Conservation (phyloP, 2,888 invertebrate species). For the Nomada flava region DNA sequence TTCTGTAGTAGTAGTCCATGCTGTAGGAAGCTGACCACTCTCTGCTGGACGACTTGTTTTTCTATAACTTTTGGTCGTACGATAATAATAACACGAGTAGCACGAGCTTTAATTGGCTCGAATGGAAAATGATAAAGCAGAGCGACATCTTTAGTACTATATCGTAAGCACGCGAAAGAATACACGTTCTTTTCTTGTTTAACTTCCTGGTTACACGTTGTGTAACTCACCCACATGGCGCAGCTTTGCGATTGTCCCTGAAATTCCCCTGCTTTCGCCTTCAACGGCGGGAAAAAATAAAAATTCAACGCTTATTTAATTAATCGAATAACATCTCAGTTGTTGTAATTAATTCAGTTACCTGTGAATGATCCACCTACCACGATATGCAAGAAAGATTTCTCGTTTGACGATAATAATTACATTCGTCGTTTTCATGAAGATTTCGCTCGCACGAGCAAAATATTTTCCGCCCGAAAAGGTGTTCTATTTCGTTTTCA, state of each 20-base stretch:
- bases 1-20: conserved; percentile 12
- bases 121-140: neutral
- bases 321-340: conserved; percentile 12
- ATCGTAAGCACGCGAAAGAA: too few relatives aligned
- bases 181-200: neutral
- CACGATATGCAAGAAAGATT: neutral
- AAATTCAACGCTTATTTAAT: conserved; percentile 50
- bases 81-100: neutral
- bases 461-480: neutral
- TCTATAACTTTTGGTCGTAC: conserved; percentile 12
- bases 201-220: conserved; percentile 15
- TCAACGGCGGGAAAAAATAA: conserved; percentile 60
- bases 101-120: neutral
- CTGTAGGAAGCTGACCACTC: conserved; percentile 29
- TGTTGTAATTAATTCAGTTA: conserved; percentile 26
- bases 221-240: conserved; percentile 60
- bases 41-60: conserved; percentile 31
- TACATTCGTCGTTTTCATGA: neutral
- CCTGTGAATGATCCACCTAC: neutral
- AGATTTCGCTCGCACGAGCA: neutral
- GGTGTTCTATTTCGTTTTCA: neutral
- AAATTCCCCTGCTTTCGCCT: conserved; percentile 47
- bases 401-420: neutral
- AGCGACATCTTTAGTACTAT: neutral
- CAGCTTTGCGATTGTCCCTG: conserved; percentile 60